A percentile compares a stretch with the other conserved stretches of the same genome.
phyloP scores from a whole-genome alignment of 2,797 vertebrate species.

The Pseudomugil tenellus region DNA sequence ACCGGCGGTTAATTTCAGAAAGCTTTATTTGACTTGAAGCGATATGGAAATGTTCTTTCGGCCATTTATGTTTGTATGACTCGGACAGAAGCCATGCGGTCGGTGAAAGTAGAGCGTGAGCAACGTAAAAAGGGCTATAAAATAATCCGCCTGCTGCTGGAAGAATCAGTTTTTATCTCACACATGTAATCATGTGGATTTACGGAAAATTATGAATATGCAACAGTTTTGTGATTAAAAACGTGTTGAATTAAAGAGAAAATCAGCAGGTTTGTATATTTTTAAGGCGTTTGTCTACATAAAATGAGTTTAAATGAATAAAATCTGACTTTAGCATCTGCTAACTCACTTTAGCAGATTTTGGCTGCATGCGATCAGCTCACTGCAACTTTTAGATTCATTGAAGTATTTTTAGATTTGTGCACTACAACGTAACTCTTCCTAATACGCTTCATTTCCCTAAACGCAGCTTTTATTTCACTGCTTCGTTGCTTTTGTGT shows the following conservation, averaged over 20 bases:
- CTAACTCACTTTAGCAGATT: neutral
- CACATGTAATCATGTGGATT: neutral
- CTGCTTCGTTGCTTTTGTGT: slow-evolving; percentile 16
- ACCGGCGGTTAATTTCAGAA: slow-evolving; percentile 19
- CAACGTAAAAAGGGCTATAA: slow-evolving; percentile 37
- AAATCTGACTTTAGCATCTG: no score
- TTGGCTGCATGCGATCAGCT: slow-evolving; percentile 27
- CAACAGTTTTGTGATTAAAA: neutral
- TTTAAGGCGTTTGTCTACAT: slow-evolving; percentile 25
- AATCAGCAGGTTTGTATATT: neutral
- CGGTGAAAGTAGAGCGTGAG: slow-evolving; percentile 52
- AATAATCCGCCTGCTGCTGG: neutral
- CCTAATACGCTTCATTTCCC: neutral
- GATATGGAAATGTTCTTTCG: slow-evolving; percentile 45
- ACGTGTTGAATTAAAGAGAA: no score
- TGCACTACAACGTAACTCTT: slow-evolving; percentile 31
- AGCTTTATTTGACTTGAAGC: slow-evolving; percentile 27
- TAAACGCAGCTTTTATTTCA: slow-evolving; percentile 7
- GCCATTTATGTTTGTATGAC: slow-evolving; percentile 47
- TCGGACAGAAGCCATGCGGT: slow-evolving; percentile 71
- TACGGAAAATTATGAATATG: slow-evolving; percentile 1
- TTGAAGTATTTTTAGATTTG: slow-evolving; percentile 10
- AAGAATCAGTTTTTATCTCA: slow-evolving; percentile 3
- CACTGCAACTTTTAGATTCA: neutral
- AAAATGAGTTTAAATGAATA: neutral